Percentiles rank a stretch among this genome's conserved stretches.
These are phyloP conservation scores for Procambarus virginalis DNA, from an alignment of 1,140 invertebrate genomes.

Conservation along the genomic window DNA sequence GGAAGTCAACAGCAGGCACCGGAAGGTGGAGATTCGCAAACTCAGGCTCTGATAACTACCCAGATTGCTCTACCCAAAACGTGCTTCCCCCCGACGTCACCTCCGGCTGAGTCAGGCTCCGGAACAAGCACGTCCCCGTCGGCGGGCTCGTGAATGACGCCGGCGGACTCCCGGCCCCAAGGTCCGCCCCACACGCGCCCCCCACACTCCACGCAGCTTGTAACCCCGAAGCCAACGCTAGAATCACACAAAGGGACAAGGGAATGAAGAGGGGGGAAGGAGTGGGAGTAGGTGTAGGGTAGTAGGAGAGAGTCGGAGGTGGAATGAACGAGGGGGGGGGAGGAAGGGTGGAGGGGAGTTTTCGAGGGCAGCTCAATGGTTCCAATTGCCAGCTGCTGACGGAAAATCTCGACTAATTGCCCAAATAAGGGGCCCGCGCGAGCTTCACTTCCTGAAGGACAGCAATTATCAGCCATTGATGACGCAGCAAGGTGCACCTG, in stretches of 20 bases:
- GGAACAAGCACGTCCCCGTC: neutral
- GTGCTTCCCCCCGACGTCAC: constrained; percentile 23
- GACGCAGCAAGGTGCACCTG: constrained; percentile 19
- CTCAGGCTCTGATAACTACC: constrained; percentile 23
- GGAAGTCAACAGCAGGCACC: neutral
- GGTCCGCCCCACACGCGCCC: no score
- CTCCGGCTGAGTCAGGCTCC: constrained; percentile 26
- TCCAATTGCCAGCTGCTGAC: neutral
- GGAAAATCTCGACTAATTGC: constrained; percentile 35
- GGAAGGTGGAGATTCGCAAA: constrained; percentile 5
- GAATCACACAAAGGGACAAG: no score
- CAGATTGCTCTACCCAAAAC: constrained; percentile 25
- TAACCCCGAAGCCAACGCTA: neutral
- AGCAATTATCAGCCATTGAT: neutral
- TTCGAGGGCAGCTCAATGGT: neutral
- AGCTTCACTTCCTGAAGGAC: constrained; percentile 40
- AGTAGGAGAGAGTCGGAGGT: neutral
- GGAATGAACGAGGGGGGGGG: neutral
- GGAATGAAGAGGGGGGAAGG: no score
- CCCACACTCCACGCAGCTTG: neutral
- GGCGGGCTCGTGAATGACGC: neutral
- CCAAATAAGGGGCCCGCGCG: constrained; percentile 17
- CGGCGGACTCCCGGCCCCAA: neutral
- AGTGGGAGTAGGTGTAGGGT: no score
- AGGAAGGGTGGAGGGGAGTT: neutral